Evolutionary conservation across 2,888 invertebrate genomes (phyloP).

Genomic region (Drosophila quinaria): DNA sequence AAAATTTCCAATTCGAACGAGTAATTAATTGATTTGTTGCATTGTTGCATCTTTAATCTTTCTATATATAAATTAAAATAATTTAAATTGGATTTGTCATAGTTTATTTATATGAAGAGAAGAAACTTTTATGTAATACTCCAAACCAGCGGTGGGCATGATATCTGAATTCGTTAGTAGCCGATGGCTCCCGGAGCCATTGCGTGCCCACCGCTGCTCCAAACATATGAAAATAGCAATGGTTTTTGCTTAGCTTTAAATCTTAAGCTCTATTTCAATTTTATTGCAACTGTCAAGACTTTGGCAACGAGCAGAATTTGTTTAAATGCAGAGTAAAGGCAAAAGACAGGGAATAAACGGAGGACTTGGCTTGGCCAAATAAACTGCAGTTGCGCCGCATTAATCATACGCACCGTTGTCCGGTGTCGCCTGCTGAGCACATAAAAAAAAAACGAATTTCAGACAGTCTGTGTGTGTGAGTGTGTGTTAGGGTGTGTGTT

Average conservation of each 20-base stretch:
- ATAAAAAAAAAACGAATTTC: slow-evolving; percentile 38
- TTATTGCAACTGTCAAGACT: slow-evolving; percentile 30
- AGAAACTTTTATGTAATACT: too few species aligned
- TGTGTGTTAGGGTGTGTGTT: slow-evolving; percentile 5
- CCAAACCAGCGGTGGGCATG: too few species aligned
- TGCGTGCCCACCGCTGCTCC: too few species aligned
- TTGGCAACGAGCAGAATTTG: slow-evolving; percentile 35
- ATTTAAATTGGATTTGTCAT: slow-evolving; percentile 9
- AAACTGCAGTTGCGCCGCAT: slow-evolving; percentile 55
- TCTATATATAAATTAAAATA: background rate
- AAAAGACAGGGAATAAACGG: background rate
- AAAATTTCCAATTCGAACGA: background rate
- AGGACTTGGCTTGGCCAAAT: slow-evolving; percentile 27
- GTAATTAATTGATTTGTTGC: too few species aligned
- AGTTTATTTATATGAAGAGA: background rate
- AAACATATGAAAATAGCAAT: slow-evolving; percentile 7
- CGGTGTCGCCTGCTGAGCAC: slow-evolving; percentile 35
- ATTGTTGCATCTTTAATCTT: background rate
- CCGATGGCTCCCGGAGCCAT: too few species aligned
- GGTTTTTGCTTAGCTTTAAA: slow-evolving; percentile 1
- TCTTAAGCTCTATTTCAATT: slow-evolving; percentile 5
- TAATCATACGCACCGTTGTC: slow-evolving; percentile 67
- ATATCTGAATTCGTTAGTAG: too few species aligned
- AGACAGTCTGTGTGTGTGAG: slow-evolving; percentile 26
- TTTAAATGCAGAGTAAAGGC: slow-evolving; percentile 18